Evolutionary conservation across 2,113 vertebrate genomes (phyloP).

Genomic region (Proterorhinus semilunaris): DNA sequence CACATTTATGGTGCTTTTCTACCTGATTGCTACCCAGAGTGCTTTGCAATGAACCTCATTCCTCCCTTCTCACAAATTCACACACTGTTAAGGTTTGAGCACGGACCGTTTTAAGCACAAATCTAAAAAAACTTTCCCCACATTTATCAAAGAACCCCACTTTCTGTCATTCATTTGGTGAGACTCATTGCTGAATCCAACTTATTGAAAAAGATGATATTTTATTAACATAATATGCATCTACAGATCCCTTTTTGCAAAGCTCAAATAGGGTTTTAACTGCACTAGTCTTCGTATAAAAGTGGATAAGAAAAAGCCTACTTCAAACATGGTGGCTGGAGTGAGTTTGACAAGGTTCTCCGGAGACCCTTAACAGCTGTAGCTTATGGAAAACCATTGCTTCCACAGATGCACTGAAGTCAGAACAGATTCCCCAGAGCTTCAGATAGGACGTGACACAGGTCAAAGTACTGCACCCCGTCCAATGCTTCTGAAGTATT

Average conservation of each 20-base stretch:
- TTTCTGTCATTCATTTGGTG: background rate
- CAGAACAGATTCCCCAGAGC: background rate
- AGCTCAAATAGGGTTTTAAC: background rate
- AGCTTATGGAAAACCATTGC: constrained; percentile 3
- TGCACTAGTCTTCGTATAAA: background rate
- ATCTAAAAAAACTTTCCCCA: background rate
- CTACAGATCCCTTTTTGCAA: background rate
- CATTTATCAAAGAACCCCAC: background rate
- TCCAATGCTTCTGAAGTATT: background rate
- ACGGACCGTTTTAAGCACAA: background rate
- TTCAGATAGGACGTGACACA: background rate
- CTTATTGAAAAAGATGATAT: background rate
- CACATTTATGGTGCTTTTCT: constrained; percentile 5
- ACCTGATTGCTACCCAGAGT: constrained; percentile 9
- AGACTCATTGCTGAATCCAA: background rate
- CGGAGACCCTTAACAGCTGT: constrained; percentile 1
- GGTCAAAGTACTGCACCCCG: background rate
- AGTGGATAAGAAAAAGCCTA: background rate
- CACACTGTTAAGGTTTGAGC: background rate
- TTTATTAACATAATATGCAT: background rate
- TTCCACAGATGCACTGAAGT: background rate
- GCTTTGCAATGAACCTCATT: constrained; percentile 6
- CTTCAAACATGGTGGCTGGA: background rate
- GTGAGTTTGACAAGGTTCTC: constrained; percentile 1
- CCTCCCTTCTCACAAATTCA: constrained; percentile 2